Evolutionary conservation across 2,797 vertebrate genomes (phyloP), one percentile per base, ranked within the genome.

Genomic region (Esox lucius): DNA sequence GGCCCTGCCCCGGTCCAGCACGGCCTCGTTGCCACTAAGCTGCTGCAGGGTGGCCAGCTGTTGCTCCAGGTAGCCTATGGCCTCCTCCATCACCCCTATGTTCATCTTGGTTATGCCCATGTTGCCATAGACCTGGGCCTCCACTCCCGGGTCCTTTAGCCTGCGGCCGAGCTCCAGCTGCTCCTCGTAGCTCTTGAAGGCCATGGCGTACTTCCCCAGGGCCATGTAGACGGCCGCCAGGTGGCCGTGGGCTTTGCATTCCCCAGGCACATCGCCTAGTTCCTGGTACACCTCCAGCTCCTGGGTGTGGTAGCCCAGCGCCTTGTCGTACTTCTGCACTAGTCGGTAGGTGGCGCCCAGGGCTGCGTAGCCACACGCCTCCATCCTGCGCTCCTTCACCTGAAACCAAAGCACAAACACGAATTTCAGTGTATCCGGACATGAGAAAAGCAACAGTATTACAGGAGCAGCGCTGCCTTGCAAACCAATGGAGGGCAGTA

Each of bases 41-140:
- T 98, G 98, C 91, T 98, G 95, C 87, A 98, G 91, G 92, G 94
- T 97, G 78, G 97, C 97, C 89, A 99, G 82, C 90, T 99, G 97
- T 93, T 98, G 97, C 88, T 99, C 97, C 0, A 99, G 96, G 83
- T 97, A 97, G 74, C 98, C 98, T 0, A 99, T 97, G 15, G 98
- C 96, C 19, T 98, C 97, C 85, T 99, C 97, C 87, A 96, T 95
- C 84, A 96, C 93, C 0, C 91, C 96, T 96, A 96, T 96, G 94
- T 98, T 99, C 95, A 99, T 97, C 87, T 98, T 97, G 61, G 98
- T 97, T 91, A 98, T 98, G 81, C 97, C 98, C 97, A 99, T 98
- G 93, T 99, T 99, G 53, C 98, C 98, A 0, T 97, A 97, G 78
- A 96, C 98, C 85, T 97, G 97, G 19, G 97, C 96, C 86, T 99